Evolutionary conservation across 2,113 vertebrate genomes (phyloP), one percentile per base, ranked within the genome.

Genomic region (Picathartes gymnocephalus): DNA sequence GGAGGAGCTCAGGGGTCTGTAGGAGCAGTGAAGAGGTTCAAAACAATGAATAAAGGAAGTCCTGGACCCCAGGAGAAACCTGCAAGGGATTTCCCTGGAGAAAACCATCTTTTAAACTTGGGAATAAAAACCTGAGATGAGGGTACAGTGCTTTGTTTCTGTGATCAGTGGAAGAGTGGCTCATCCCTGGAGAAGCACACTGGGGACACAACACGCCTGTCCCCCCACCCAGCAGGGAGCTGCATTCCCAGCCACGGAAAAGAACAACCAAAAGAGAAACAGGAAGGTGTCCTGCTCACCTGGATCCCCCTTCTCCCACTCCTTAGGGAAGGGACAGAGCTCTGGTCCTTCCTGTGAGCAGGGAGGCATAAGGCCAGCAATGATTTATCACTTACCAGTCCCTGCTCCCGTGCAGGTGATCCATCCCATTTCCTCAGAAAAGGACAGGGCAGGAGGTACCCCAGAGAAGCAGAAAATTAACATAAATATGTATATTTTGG

Each of bases 181-280:
- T 61, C 50, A 6, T 6, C 37, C 53, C 51, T 30, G 45, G 47
- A n/a, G 33, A 57, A 71, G 65, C 35, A 62, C 0, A 0, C 4
- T 1, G 1, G 74, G 74, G 23, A 56, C 1, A 2, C 0, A 0
- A 48, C 42, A 10, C 4, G 30, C 40, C 22, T 6, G 14, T 45
- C 3, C 30, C 35, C 33, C 1, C 6, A 8, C 7, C 13, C 60
- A 27, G 22, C 1, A 6, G 42, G 22, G 17, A 57, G 39, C 14
- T 33, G 25, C 11, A 8, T 4, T 33, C 39, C 17, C 53, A 62
- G 89, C 22, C 51, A 58, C 5, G 6, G 58, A 23, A 39, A 33
- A 53, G 6, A 88, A 27, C 56, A 58, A 30, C 24, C 42, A 27
- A 7, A 53, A 30, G 2, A 19, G 30, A 58, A 57, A 33, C 7